phyloP scores from a whole-genome alignment of 1,140 invertebrate genomes.

The Drosophila cardini region DNA sequence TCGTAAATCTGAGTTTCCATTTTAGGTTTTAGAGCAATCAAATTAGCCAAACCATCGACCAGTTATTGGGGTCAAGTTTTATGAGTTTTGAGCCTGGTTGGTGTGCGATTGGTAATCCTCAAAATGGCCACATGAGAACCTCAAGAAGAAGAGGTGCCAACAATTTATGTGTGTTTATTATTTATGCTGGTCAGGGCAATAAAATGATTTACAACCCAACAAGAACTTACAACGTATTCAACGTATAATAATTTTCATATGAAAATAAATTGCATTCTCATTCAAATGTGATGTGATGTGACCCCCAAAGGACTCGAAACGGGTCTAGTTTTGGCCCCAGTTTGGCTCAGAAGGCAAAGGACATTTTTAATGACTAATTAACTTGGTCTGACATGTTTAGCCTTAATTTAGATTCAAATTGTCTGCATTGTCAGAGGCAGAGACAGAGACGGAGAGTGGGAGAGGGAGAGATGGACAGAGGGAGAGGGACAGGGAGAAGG shows the following conservation, averaged over 20 bases:
- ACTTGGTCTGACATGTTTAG: conserved; percentile 55
- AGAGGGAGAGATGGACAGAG: too few relatives aligned
- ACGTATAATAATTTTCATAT: conserved; percentile 56
- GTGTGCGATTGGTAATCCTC: conserved; percentile 41
- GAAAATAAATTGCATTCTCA: conserved; percentile 25
- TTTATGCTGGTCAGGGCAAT: conserved; percentile 54
- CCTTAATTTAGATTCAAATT: conserved; percentile 57
- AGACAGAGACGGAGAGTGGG: background rate
- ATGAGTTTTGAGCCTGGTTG: conserved; percentile 24
- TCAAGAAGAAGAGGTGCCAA: conserved; percentile 22
- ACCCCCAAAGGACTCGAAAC: background rate
- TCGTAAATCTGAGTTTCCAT: background rate
- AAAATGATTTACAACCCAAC: conserved; percentile 50
- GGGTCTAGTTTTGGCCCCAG: background rate
- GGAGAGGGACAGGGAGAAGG: too few relatives aligned
- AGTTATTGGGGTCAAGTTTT: background rate
- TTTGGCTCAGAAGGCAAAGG: background rate
- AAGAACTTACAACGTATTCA: conserved; percentile 27
- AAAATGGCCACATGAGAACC: background rate
- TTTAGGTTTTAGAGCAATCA: conserved; percentile 50
- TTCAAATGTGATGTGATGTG: conserved; percentile 49
- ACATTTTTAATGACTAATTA: conserved; percentile 70
- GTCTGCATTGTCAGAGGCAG: conserved; percentile 63
- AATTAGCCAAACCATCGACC: conserved; percentile 52
- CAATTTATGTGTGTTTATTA: conserved; percentile 69